Evolutionary conservation across 2,113 vertebrate species (phyloP), one percentile per base, ranked within the genome.

Genomic region (Illadopsis cleaveri): DNA sequence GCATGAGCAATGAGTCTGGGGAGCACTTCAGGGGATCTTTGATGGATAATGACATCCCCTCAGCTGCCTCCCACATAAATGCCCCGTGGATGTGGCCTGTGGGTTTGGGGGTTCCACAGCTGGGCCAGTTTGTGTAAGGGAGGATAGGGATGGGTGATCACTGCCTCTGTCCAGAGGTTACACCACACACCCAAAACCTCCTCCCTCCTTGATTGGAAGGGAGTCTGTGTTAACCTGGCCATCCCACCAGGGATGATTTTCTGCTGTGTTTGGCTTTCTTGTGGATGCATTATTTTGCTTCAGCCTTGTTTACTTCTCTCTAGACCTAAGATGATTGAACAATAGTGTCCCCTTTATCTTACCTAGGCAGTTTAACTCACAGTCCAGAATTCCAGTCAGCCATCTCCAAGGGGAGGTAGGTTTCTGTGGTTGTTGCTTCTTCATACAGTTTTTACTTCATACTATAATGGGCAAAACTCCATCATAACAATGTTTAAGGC

Each of bases 131-230:
- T 50, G 35, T 25, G 16, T 40, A 15, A 40, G 45, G 35, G 45
- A n/a, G 17, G 58, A 40, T 12, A 6, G 20, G 12, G 27, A 37
- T 76, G 27, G 9, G 15, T 16, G 27, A 16, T 15, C 51, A 37
- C 7, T 15, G 7, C 10, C 12, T 56, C 40, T 45, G 40, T 16
- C 27, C 50, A 45, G 12, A 25, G 27, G 21, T 47, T 68, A 12
- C 0, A 0, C 17, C n/a, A 25, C 22, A 21, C 6, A 38, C 8
- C 16, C 1, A 0, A 33, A 66, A 33, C 6, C 10, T 57, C n/a
- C 10, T 33, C 7, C 17, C 8, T 0, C 8, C 11, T 81, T 20
- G 2, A 3, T 0, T 25, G 28, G 4, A 2, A 4, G 11, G 5
- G 1, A 11, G 25, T 31, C 20, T 31, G 6, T 37, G 27, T 45